phyloP scores from a whole-genome alignment of 2,888 invertebrate genomes.

The Cecidostiba fungosa region DNA sequence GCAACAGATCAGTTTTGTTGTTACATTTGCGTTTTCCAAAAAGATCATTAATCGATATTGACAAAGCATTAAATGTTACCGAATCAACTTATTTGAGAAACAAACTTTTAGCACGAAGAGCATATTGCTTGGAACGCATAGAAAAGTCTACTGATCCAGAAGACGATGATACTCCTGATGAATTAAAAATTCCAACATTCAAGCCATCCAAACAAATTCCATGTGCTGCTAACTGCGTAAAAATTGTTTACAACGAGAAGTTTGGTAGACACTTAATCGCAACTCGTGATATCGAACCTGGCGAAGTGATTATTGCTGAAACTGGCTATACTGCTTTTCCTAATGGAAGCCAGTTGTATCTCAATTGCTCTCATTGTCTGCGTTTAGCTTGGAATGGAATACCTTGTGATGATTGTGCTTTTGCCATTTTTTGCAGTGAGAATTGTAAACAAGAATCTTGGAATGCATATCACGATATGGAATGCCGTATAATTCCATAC shows the following conservation, averaged over 20 bases:
- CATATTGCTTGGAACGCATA: constrained; percentile 78
- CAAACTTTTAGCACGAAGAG: too few relatives aligned
- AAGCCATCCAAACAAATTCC: neutral
- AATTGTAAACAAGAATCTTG: constrained; percentile 85
- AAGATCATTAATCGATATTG: constrained; percentile 86
- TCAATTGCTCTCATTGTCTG: constrained; percentile 87
- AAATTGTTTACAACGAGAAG: constrained; percentile 82
- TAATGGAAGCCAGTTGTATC: constrained; percentile 81
- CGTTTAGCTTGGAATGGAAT: constrained; percentile 82
- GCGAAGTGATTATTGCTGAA: constrained; percentile 90
- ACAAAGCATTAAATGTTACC: constrained; percentile 82
- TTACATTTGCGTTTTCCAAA: constrained; percentile 84
- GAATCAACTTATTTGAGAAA: too few relatives aligned
- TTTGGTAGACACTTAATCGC: constrained; percentile 88
- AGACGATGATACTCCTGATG: constrained; percentile 82
- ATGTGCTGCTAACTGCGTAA: constrained; percentile 83
- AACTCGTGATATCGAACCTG: constrained; percentile 85
- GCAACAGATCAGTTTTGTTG: constrained; percentile 89
- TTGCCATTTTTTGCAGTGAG: constrained; percentile 85
- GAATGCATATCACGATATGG: constrained; percentile 87
- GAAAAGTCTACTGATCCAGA: constrained; percentile 83
- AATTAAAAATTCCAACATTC: neutral
- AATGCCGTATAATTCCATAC: constrained; percentile 82
- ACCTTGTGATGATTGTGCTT: constrained; percentile 85
- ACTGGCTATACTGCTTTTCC: constrained; percentile 86